phyloP scores from a whole-genome alignment of 2,113 vertebrate genomes.

The Scomber japonicus region DNA sequence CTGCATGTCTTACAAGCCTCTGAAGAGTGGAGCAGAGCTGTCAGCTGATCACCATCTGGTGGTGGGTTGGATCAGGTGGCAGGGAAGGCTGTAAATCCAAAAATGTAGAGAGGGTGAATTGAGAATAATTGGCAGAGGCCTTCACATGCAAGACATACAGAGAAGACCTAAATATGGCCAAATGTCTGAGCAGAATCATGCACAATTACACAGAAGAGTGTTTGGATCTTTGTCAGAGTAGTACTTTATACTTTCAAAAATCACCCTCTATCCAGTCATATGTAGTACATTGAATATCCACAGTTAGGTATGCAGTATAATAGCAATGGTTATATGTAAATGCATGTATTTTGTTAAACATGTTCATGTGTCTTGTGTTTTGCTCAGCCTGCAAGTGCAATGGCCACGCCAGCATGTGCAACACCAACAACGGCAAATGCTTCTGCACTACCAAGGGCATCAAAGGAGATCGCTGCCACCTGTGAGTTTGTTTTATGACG shows the following conservation, averaged over 20 bases:
- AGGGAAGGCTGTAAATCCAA: no score
- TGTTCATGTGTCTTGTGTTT: neutral
- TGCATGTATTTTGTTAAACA: no score
- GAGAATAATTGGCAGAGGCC: neutral
- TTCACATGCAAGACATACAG: no score
- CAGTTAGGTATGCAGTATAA: no score
- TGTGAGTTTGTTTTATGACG: constrained; percentile 85
- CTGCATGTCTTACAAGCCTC: neutral
- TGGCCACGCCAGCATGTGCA: constrained; percentile 95
- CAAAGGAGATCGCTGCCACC: constrained; percentile 97
- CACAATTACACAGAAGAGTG: no score
- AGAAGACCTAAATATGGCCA: no score
- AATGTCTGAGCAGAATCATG: no score
- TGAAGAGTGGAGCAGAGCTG: neutral
- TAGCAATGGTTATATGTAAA: neutral
- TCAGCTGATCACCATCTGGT: neutral
- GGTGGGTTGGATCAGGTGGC: no score
- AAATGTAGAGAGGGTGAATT: neutral
- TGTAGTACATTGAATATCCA: no score
- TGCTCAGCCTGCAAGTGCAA: constrained; percentile 96
- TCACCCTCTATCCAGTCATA: no score
- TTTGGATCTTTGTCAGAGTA: no score
- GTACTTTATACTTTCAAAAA: no score
- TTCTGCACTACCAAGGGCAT: constrained; percentile 99
- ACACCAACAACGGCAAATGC: constrained; percentile 94